Conservation (phyloP, 1,140 invertebrate genomes). For the Thaumatotibia leucotreta region DNA sequence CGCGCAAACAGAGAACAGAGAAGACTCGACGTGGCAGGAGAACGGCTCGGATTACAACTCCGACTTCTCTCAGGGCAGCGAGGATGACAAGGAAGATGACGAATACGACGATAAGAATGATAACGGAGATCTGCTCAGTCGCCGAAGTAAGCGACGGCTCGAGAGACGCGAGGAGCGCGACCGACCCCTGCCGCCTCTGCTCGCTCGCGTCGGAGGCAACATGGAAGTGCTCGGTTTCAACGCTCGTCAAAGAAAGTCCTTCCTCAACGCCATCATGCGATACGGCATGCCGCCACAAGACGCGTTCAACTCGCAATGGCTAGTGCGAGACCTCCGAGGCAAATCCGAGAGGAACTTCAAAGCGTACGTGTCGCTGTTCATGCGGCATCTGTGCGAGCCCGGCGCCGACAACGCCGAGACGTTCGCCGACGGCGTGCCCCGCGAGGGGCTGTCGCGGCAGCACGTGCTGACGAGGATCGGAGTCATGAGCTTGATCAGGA, state of each 20-base stretch:
- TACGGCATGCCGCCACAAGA: constrained; percentile 99
- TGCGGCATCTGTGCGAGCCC: constrained; percentile 99
- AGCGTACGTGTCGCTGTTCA: constrained; percentile 99
- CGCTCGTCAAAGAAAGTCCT: constrained; percentile 97
- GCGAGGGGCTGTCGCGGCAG: constrained; percentile 98
- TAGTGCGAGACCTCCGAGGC: constrained; percentile 97
- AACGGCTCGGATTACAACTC: constrained; percentile 99
- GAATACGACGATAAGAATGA: constrained; percentile 97
- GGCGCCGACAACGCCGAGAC: constrained; percentile 98
- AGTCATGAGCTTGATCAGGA: constrained; percentile 99
- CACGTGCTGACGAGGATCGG: constrained; percentile 99
- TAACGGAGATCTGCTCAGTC: constrained; percentile 81
- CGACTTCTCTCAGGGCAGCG: constrained; percentile 94
- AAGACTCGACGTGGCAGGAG: constrained; percentile 97
- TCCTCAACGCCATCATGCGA: constrained; percentile 99
- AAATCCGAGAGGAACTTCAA: constrained; percentile 99
- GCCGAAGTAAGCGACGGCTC: constrained; percentile 86
- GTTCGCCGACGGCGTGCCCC: constrained; percentile 98
- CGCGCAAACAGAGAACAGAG: constrained; percentile 89
- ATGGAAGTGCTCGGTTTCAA: constrained; percentile 99
- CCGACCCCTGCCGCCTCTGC: constrained; percentile 93
- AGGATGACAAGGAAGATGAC: constrained; percentile 96
- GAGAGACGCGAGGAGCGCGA: constrained; percentile 93
- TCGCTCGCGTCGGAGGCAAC: constrained; percentile 97
- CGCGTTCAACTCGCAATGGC: constrained; percentile 98